phyloP scores from a whole-genome alignment of 2,113 vertebrate genomes.

The Chaenocephalus aceratus region DNA sequence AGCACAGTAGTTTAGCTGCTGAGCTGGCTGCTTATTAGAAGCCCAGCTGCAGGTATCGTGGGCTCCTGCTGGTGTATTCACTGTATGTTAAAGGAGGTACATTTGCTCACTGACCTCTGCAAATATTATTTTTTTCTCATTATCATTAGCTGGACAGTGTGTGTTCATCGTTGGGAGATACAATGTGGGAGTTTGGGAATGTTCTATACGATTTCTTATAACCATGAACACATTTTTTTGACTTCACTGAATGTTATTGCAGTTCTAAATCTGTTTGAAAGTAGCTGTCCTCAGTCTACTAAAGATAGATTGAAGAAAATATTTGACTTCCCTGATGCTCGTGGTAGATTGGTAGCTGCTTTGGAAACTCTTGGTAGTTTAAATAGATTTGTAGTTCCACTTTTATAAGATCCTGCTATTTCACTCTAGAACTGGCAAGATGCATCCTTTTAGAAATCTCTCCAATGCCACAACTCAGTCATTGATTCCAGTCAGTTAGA shows the following conservation, averaged over 20 bases:
- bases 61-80: constrained; percentile 27
- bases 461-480: neutral
- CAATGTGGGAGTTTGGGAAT: neutral
- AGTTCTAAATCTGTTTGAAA: neutral
- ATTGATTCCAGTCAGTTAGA: too few species aligned
- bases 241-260: neutral
- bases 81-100: constrained; percentile 1
- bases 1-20: neutral
- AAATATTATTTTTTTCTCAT: constrained; percentile 2
- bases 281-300: neutral
- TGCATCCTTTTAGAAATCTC: neutral
- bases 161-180: neutral
- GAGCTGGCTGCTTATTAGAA: constrained; percentile 6
- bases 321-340: neutral
- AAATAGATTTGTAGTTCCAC: neutral
- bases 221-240: neutral
- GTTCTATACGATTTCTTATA: neutral
- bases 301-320: neutral
- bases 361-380: neutral
- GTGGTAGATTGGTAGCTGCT: neutral
- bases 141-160: constrained; percentile 8
- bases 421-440: neutral
- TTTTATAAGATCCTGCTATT: neutral
- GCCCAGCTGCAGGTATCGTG: neutral
- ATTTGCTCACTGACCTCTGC: constrained; percentile 17